Percentiles rank a stretch among this genome's conserved stretches.
Evolutionary conservation across 2,888 invertebrate species (phyloP).

Genomic region (Lepidonotus clava): DNA sequence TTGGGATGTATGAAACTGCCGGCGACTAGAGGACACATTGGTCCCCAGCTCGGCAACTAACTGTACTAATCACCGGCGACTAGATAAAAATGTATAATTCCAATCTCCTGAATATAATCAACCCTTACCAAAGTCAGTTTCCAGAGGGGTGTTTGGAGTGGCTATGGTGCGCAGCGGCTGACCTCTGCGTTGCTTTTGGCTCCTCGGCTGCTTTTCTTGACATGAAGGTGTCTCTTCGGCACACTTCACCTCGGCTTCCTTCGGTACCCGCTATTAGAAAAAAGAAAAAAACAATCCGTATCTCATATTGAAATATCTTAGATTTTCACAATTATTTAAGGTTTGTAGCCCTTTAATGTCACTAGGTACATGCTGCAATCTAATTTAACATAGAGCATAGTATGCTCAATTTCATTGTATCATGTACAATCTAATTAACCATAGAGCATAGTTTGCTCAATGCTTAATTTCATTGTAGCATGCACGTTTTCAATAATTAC

Average conservation of each 20-base stretch:
- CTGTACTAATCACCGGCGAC: too few relatives aligned
- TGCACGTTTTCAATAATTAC: too few relatives aligned
- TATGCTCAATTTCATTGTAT: neutral
- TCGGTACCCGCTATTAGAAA: neutral
- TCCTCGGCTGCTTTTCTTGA: too few relatives aligned
- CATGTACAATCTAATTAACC: neutral
- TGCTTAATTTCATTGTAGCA: neutral
- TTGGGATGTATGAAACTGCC: too few relatives aligned
- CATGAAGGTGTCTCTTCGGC: neutral
- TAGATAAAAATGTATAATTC: too few relatives aligned
- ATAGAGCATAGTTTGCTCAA: neutral
- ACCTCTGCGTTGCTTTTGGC: neutral
- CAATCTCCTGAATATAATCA: too few relatives aligned
- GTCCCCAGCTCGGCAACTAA: too few relatives aligned
- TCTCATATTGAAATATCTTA: neutral
- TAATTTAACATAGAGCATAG: neutral
- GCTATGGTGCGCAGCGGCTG: neutral
- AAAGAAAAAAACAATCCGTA: neutral
- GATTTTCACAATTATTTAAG: too few relatives aligned
- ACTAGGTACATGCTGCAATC: neutral
- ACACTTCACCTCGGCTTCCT: neutral
- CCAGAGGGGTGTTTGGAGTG: neutral
- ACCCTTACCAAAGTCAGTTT: neutral
- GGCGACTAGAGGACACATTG: too few relatives aligned
- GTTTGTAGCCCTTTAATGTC: too few relatives aligned